phyloP scores from a whole-genome alignment of 2,113 vertebrate species.

The Chitala chitala region DNA sequence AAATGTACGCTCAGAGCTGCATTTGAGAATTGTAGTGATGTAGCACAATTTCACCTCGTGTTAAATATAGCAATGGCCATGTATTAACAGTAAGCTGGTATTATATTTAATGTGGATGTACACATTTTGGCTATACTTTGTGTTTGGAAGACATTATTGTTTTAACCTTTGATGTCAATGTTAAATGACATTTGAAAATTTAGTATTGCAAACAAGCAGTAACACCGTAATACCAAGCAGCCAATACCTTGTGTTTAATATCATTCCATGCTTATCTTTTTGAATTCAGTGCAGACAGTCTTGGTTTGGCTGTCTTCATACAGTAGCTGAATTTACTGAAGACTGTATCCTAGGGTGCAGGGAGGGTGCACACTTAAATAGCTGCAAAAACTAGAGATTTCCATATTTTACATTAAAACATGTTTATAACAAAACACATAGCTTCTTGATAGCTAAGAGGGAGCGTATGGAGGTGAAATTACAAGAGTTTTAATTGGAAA shows the following conservation, averaged over 20 bases:
- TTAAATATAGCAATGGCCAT: neutral
- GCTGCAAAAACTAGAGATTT: slow-evolving; percentile 33
- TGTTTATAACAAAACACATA: slow-evolving; percentile 62
- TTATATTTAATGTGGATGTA: neutral
- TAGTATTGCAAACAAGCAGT: too few species aligned
- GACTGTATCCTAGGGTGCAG: neutral
- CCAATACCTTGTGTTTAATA: neutral
- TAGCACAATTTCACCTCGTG: neutral
- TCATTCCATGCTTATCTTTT: neutral
- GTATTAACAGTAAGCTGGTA: neutral
- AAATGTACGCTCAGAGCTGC: neutral
- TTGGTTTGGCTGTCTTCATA: neutral
- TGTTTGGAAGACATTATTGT: neutral
- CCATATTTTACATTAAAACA: slow-evolving; percentile 55
- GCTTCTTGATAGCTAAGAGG: too few species aligned
- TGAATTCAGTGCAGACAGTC: neutral
- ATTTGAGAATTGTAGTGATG: neutral
- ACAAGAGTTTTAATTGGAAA: too few species aligned
- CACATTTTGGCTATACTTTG: neutral
- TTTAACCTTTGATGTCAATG: too few species aligned
- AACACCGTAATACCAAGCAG: neutral
- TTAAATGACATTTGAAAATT: too few species aligned
- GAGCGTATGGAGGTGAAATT: too few species aligned
- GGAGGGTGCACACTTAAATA: neutral
- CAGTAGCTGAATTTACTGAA: slow-evolving; percentile 9